Conservation (phyloP, 2,797 vertebrate genomes). For the Macropus fuliginosus region DNA sequence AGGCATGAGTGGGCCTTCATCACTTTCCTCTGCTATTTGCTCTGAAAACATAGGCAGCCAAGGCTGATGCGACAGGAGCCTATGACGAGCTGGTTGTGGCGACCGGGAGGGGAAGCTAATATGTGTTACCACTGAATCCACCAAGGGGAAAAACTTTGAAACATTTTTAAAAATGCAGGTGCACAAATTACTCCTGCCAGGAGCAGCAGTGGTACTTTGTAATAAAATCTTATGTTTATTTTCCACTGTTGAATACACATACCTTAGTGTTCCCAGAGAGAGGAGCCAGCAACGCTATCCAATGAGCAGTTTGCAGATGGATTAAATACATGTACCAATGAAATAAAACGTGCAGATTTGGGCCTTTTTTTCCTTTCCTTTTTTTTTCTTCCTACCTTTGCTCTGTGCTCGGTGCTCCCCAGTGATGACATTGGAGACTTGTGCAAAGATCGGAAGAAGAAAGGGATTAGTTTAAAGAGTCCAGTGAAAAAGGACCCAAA, state of each 20-base stretch:
- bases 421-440: constrained; percentile 66
- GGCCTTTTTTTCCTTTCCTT: neutral
- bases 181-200: constrained; percentile 89
- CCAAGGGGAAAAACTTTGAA: constrained; percentile 87
- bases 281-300: constrained; percentile 76
- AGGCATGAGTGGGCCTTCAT: constrained; percentile 64
- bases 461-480: constrained; percentile 72
- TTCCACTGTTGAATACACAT: constrained; percentile 86
- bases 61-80: constrained; percentile 81
- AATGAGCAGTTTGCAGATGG: constrained; percentile 83
- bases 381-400: constrained; percentile 68
- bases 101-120: constrained; percentile 84
- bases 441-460: constrained; percentile 75
- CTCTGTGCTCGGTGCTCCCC: constrained; percentile 67
- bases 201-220: constrained; percentile 87
- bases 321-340: constrained; percentile 84
- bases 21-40: constrained; percentile 78
- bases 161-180: constrained; percentile 90
- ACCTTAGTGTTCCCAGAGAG: constrained; percentile 85
- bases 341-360: constrained; percentile 83
- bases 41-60: constrained; percentile 80
- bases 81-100: constrained; percentile 83
- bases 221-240: constrained; percentile 89
- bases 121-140: constrained; percentile 83
- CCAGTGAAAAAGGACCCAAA: constrained; percentile 71